Evolutionary conservation across 1,140 invertebrate genomes (phyloP), one percentile per base, ranked within the genome.

Genomic region (Diorhabda sublineata): DNA sequence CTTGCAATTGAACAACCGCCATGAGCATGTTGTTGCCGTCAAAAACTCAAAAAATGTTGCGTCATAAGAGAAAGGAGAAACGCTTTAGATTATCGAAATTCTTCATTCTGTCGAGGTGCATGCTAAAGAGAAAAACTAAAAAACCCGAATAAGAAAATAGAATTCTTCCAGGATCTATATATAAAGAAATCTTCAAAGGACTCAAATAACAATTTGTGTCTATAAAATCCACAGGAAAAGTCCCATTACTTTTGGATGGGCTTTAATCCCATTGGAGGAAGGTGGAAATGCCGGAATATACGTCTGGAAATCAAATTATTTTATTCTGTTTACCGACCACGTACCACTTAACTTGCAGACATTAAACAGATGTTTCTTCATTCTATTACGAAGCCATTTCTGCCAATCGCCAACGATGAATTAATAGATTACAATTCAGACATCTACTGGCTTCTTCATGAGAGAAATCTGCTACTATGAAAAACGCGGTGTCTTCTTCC

Each of bases 311-410:
- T 67, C 41, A 69, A 43, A 45, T 69, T 9, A 67, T 67, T 26
- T 56, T 72, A 5, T 64, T 70, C 7, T 67, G 68, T 59, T 45
- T 77, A 9, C 76, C 72, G 43, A 76, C 67, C 67, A 43, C 75
- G 79, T 60, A 77, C 71, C 6, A 82, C 81, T n/a, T 72, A 79
- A 62, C 63, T 69, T 79, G 9, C 77, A 80, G 66, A 76, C 77
- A 3, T 56, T 72, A 45, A 65, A 70, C 43, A 26, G 58, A 7
- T 26, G n/a, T 41, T 66, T 69, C 45, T 67, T 71, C 5, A 6
- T 52, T 52, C 45, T 52, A 52, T 52, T 52, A 52, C 1, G 8
- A 52, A 9, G 5, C 45, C 5, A 2, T 52, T 6, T 52, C 8
- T 52, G 45, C 5, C 5, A 52, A 52, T 9, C 2, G 5, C 5